Percentiles rank a stretch among this genome's conserved stretches.
Conservation (phyloP, 2,797 vertebrate species). For the Prunella strophiata region DNA sequence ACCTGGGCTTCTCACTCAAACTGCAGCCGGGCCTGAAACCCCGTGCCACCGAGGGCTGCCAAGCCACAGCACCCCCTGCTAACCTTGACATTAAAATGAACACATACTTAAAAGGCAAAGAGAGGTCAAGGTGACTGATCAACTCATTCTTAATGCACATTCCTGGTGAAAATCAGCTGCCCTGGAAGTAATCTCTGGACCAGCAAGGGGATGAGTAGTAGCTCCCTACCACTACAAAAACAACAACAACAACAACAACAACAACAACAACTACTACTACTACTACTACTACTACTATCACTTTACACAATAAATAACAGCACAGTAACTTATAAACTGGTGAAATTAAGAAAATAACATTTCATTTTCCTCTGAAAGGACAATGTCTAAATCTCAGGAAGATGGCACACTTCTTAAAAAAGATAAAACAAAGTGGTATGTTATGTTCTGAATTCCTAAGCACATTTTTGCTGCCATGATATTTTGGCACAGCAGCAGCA, state of each 20-base stretch:
- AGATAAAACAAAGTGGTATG: background rate
- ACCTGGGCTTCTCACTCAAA: slow-evolving; percentile 57
- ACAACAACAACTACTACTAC: too few relatives aligned
- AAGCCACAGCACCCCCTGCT: background rate
- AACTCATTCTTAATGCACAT: background rate
- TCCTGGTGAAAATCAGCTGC: background rate
- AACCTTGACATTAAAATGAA: slow-evolving; percentile 20
- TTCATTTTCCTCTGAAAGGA: background rate
- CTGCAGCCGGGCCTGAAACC: background rate
- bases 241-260: background rate
- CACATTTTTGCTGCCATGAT: background rate
- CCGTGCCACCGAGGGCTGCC: background rate
- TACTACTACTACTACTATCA: background rate
- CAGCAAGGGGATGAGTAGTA: background rate
- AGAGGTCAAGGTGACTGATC: background rate
- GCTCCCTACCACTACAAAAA: background rate
- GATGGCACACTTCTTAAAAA: background rate
- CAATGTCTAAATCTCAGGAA: background rate
- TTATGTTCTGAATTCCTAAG: background rate
- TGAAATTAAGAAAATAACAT: background rate
- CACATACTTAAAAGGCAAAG: background rate
- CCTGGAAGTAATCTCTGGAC: background rate
- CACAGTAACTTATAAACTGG: background rate
- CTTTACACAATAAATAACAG: background rate
- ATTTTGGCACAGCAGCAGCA: background rate